Evolutionary conservation across 2,888 invertebrate species (phyloP), one percentile per base, ranked within the genome.

Genomic region (Thalpophila matura): DNA sequence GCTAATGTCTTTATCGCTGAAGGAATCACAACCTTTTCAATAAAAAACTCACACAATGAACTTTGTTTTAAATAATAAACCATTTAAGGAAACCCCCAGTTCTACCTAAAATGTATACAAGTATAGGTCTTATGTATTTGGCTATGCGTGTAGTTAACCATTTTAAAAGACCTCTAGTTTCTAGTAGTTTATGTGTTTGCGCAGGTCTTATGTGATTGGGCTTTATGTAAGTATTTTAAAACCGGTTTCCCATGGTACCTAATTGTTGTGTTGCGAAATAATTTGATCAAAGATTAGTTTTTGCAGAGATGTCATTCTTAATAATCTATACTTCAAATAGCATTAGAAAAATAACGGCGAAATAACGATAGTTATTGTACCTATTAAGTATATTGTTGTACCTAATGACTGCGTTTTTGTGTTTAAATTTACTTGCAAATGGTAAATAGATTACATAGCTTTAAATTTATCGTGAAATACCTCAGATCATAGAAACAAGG

Each of bases 281-380:
- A 10, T 40, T n/a, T 9, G 18, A 24, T 6, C 62, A 70, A 35
- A 51, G 70, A 70, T 26, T 46, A 40, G n/a, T 16, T 10, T 14
- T 26, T 2, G 14, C 3, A 68, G 69, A 59, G 27, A 7, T 9
- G 57, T 1, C 31, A 35, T 14, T 56, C 31, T 46, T 29, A 57
- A 37, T n/a, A n/a, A n/a, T n/a, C n/a, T n/a, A n/a, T n/a, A n/a
- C n/a, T n/a, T n/a, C n/a, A n/a, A n/a, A n/a, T n/a, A n/a, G n/a
- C n/a, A n/a, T n/a, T n/a, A n/a, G n/a, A n/a, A n/a, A n/a, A n/a
- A n/a, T n/a, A n/a, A n/a, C n/a, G n/a, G n/a, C n/a, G n/a, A n/a
- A n/a, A n/a, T n/a, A n/a, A n/a, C n/a, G n/a, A n/a, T n/a, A n/a
- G n/a, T n/a, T n/a, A n/a, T n/a, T n/a, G n/a, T n/a, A n/a, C n/a